A percentile compares a stretch with the other conserved stretches of the same genome.
These are phyloP conservation scores for Candoia aspera DNA, from an alignment of 2,113 vertebrate species.

Conservation along the genomic window DNA sequence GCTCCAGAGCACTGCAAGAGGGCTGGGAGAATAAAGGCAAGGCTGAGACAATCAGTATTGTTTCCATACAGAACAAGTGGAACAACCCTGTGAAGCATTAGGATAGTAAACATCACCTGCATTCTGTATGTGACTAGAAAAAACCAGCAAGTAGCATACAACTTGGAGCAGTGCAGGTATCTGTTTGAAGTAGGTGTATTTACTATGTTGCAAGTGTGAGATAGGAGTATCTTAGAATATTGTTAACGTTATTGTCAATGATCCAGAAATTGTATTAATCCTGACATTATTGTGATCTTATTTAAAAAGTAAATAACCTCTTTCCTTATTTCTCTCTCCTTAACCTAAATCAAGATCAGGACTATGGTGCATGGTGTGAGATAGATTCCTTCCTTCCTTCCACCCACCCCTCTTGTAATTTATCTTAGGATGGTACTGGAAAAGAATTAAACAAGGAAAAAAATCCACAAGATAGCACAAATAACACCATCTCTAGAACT, in stretches of 20 bases:
- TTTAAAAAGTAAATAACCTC: background rate
- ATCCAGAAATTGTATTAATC: background rate
- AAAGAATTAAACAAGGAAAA: no score
- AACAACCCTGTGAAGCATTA: background rate
- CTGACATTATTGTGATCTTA: background rate
- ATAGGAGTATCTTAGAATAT: background rate
- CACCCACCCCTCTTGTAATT: no score
- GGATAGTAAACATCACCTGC: background rate
- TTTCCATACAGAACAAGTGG: slow-evolving; percentile 11
- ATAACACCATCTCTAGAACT: no score
- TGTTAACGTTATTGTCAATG: background rate
- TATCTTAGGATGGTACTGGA: no score
- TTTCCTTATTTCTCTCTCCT: background rate
- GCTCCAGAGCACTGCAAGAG: background rate
- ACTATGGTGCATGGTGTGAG: background rate
- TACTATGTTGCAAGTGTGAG: background rate
- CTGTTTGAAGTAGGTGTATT: slow-evolving; percentile 29
- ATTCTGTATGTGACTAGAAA: background rate
- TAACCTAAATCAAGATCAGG: background rate
- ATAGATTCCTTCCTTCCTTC: background rate
- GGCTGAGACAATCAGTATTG: background rate
- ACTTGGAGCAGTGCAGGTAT: background rate
- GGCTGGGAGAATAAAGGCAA: slow-evolving; percentile 12
- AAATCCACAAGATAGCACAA: no score
- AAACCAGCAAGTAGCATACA: background rate